Conservation (phyloP, 2,888 invertebrate species). For the Dolichopus griseipennis region DNA sequence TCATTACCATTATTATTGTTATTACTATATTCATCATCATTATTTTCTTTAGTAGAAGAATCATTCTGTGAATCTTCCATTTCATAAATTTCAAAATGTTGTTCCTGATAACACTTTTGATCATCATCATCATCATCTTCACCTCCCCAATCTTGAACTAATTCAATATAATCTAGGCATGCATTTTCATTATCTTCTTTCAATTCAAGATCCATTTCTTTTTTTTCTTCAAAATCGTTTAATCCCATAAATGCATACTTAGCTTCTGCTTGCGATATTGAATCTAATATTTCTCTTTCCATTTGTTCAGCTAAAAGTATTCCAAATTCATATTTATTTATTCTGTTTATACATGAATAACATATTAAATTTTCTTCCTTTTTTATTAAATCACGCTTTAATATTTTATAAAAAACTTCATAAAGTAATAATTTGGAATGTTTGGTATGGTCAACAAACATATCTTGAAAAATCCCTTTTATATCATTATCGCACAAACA, state of each 20-base stretch:
- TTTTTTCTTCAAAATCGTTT: background rate
- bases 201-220: background rate
- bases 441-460: conserved; percentile 17
- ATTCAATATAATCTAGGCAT: background rate
- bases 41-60: background rate
- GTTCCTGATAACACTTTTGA: background rate
- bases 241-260: conserved; percentile 14
- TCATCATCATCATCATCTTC: conserved; percentile 7
- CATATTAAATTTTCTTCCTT: conserved; percentile 15
- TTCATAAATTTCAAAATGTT: background rate
- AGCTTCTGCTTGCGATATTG: conserved; percentile 15
- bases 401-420: conserved; percentile 19
- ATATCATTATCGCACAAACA: conserved; percentile 20
- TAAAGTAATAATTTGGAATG: conserved; percentile 18
- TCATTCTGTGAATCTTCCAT: background rate
- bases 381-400: conserved; percentile 1
- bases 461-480: conserved; percentile 14
- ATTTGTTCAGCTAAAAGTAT: conserved; percentile 16
- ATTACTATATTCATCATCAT: background rate
- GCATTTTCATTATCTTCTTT: background rate
- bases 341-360: conserved; percentile 18
- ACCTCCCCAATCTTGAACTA: background rate
- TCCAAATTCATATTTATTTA: conserved; percentile 23
- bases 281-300: conserved; percentile 19
- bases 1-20: conserved; percentile 6